Evolutionary conservation across 2,888 invertebrate genomes (phyloP), one percentile per base, ranked within the genome.

Genomic region (Drosophila rellima): DNA sequence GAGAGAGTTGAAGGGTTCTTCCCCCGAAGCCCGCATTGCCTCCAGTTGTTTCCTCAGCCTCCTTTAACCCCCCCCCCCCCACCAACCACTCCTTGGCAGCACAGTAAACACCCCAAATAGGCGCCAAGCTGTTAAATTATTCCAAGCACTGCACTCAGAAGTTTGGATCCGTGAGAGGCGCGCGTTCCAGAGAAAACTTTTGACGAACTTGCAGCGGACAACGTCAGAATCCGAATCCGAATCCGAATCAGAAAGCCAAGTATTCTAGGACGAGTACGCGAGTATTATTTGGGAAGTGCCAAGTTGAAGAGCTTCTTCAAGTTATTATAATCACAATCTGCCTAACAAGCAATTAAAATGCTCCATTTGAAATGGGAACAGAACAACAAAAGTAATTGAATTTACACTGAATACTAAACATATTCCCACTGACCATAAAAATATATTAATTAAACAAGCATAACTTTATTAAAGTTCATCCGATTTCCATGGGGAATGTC

Each of bases 51-150:
- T 1, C n/a, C 17, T 3, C 29, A 13, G 18, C 42, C 31, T 8
- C 13, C 13, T 8, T 8, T 5, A 11, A 1, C 15, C 3, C 5
- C 13, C 4, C 33, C 35, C 23, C 11, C 29, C 26, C 26, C 26
- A n/a, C n/a, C n/a, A n/a, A n/a, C n/a, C n/a, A n/a, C n/a, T 7
- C 23, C 26, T 26, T 7, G 7, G 2, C 26, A 26, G 2, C 26
- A 26, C 15, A 11, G 2, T 17, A 10, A 20, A 45, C 44, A 51
- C 20, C 39, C 54, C 44, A 61, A 71, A 71, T 57, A 60, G 63
- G 60, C 63, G 68, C 55, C 74, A 55, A 68, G 40, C 78, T 77
- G 74, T 74, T 79, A 78, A 79, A 80, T 79, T 80, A 79, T 80
- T 74, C 78, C 68, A 68, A 74, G 63, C 65, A 62, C 50, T 80